A percentile compares a stretch with the other conserved stretches of the same genome.
phyloP scores from a whole-genome alignment of 2,113 vertebrate species.

The Craseonycteris thonglongyai region DNA sequence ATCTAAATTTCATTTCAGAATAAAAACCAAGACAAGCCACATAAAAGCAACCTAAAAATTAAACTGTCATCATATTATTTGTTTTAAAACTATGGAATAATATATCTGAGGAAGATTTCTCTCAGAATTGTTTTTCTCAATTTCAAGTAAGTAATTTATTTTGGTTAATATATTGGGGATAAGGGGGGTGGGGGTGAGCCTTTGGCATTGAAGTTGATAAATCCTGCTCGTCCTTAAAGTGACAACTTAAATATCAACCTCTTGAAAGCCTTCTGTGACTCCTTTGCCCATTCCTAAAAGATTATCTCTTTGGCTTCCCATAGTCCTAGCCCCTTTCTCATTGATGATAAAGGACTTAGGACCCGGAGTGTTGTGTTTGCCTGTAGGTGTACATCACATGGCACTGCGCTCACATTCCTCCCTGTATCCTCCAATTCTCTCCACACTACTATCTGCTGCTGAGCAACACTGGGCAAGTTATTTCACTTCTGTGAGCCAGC shows the following conservation, averaged over 20 bases:
- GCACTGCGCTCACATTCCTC: neutral
- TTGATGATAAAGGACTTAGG: neutral
- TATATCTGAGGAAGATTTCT: conserved; percentile 75
- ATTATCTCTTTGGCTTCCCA: conserved; percentile 30
- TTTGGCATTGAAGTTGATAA: conserved; percentile 66
- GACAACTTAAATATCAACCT: conserved; percentile 27
- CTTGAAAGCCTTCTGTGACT: conserved; percentile 31
- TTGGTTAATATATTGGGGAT: conserved; percentile 71
- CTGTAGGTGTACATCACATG: neutral
- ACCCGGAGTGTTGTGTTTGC: conserved; percentile 25
- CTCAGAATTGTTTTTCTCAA: conserved; percentile 74
- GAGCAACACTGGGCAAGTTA: conserved; percentile 2
- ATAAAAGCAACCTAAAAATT: conserved; percentile 75
- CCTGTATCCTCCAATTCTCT: neutral
- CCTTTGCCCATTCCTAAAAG: conserved; percentile 17
- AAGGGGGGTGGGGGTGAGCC: conserved; percentile 48
- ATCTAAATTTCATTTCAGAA: conserved; percentile 77
- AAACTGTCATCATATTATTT: conserved; percentile 76
- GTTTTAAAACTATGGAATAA: conserved; percentile 76
- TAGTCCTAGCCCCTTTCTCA: neutral
- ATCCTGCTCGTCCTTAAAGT: conserved; percentile 55
- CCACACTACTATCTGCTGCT: neutral
- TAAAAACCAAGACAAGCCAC: conserved; percentile 76
- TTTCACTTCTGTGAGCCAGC: conserved; percentile 32
- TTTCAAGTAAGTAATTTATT: conserved; percentile 76